Base-by-base conservation (phyloP, 2,888 invertebrate genomes). In the Pantelozetes paolii region DNA sequence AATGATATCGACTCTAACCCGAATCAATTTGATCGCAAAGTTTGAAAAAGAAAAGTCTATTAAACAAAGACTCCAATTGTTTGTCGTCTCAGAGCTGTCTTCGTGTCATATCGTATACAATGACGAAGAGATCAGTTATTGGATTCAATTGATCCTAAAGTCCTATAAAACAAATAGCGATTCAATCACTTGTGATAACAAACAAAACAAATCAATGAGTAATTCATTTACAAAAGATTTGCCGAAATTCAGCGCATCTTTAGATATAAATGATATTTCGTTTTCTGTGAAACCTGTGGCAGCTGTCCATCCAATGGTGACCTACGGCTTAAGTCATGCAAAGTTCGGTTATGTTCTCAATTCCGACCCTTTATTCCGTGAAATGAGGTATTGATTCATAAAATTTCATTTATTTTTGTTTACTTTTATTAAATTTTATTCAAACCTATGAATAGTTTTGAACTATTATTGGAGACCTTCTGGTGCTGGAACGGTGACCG, bases 401-500 rank as follows among this genome's bases (percentile, higher is more conserved):
- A n/a, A n/a, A n/a, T n/a, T n/a, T n/a, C n/a, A n/a, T n/a, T n/a
- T n/a, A n/a, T n/a, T n/a, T n/a, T n/a, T n/a, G n/a, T n/a, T n/a
- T n/a, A n/a, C n/a, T n/a, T n/a, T n/a, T n/a, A n/a, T n/a, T n/a
- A n/a, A n/a, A n/a, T n/a, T n/a, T n/a, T n/a, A n/a, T n/a, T n/a
- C n/a, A n/a, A n/a, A n/a, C n/a, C n/a, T n/a, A n/a, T n/a, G 13
- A 20, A 23, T 40, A 77, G 78, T 45, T 67, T 75, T 23, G 77
- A 78, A 59, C 69, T 78, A 13, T 64, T 77, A 5, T 69, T 77
- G 67, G 77, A 76, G 75, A 77, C 77, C 23, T 72, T 72, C 30
- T 77, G 76, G 75, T 77, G 77, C 26, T 77, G 76, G 74, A 70
- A 76, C n/a, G 77, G 76, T 15, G 75, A 77, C 67, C 50, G 69